Conservation (phyloP, 2,888 invertebrate genomes). For the Tinea trinotella region DNA sequence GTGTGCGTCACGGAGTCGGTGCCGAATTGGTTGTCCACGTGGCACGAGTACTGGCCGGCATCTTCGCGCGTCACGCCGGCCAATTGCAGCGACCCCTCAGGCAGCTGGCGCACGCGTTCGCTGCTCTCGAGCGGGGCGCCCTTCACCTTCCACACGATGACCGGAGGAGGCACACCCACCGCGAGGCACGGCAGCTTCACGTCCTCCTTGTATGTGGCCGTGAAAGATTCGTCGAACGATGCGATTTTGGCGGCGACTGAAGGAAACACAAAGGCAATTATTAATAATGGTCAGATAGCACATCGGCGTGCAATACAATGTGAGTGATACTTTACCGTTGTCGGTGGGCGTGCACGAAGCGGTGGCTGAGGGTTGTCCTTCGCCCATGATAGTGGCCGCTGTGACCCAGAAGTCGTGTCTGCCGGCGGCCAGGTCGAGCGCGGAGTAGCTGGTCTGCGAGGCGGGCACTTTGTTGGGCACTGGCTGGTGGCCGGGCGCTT, state of each 20-base stretch:
- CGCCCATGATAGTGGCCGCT: slow-evolving; percentile 93
- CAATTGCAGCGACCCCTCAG: slow-evolving; percentile 93
- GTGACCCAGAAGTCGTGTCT: slow-evolving; percentile 96
- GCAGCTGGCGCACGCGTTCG: slow-evolving; percentile 86
- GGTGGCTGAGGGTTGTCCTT: slow-evolving; percentile 91
- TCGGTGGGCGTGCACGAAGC: slow-evolving; percentile 88
- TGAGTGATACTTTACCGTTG: slow-evolving; percentile 70
- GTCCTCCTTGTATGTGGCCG: slow-evolving; percentile 92
- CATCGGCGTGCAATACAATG: too few species aligned
- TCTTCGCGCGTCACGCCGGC: slow-evolving; percentile 91
- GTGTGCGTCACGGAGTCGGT: slow-evolving; percentile 93
- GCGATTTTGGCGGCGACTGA: slow-evolving; percentile 94
- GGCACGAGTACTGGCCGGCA: slow-evolving; percentile 95
- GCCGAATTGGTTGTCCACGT: slow-evolving; percentile 93
- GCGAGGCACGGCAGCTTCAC: slow-evolving; percentile 92
- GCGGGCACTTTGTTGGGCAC: slow-evolving; percentile 85
- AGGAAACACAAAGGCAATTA: neutral
- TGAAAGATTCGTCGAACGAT: slow-evolving; percentile 94
- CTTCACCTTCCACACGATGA: slow-evolving; percentile 91
- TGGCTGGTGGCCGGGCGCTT: slow-evolving; percentile 80
- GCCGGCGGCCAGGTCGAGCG: slow-evolving; percentile 85
- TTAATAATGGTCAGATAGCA: neutral
- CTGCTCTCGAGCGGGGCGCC: slow-evolving; percentile 84
- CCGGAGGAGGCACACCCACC: slow-evolving; percentile 92
- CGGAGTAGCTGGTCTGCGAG: slow-evolving; percentile 89